Evolutionary conservation across 1,140 invertebrate genomes (phyloP), one percentile per base, ranked within the genome.

Genomic region (Drosophila subobscura): DNA sequence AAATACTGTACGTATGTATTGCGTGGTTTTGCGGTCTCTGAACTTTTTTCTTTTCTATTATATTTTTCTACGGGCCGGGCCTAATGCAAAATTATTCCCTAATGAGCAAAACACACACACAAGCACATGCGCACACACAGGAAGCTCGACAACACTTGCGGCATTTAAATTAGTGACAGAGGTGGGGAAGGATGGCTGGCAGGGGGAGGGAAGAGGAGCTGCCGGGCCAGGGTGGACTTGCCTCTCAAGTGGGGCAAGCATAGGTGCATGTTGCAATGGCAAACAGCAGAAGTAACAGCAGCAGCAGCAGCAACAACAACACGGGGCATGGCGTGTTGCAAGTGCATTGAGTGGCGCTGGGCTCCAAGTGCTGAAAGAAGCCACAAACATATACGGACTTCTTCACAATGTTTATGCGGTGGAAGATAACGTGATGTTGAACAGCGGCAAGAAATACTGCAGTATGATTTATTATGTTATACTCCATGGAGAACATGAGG

Each of bases 101-200:
- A 86, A 85, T 85, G 81, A 85, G 81, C 50, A 72, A 54, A 41
- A 41, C 40, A 63, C 64, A 77, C 49, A 45, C 41, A 49, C 58
- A 29, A 25, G 42, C 47, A 50, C 71, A 49, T 53, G 27, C 33
- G 42, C 41, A 50, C 71, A 22, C 73, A 86, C 81, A 85, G 80
- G 80, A 86, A 85, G 67, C 73, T 66, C 60, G 60, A 70, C 81
- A 80, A 86, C 80, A 85, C 80, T 85, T 81, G 80, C 80, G 67
- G 73, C 80, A 85, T 86, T 86, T 67, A 77, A 79, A 85, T 85
- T 77, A 80, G 81, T 71, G 77, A 54, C 60, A 54, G 40, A 22
- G 59, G 40, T 29, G 53, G 3, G 12, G 14, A n/a, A 41, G 4
- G n/a, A 20, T 12, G n/a, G 27, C n/a, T 7, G 8, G 8, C 1